Conservation (phyloP, 2,888 invertebrate species). For the Polymixis lichenea region DNA sequence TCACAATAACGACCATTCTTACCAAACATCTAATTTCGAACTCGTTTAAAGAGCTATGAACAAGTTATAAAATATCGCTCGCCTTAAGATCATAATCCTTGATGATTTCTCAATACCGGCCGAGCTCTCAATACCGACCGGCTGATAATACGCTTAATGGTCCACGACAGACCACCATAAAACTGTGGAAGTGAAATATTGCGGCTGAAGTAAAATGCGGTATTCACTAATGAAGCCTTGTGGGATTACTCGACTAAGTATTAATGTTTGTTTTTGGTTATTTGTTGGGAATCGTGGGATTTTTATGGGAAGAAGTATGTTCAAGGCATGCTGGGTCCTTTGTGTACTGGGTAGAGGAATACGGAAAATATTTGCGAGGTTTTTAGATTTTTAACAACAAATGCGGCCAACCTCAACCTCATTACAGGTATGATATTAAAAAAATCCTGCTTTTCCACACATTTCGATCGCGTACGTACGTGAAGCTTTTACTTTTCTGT, state of each 20-base stretch:
- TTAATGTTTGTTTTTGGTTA: conserved; percentile 24
- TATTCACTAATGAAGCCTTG: conserved; percentile 56
- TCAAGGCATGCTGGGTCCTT: conserved; percentile 1
- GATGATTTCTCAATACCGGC: conserved; percentile 61
- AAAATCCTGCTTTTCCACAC: too few species aligned
- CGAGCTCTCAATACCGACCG: background rate
- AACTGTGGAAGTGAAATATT: conserved; percentile 49
- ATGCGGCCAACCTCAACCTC: too few species aligned
- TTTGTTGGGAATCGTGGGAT: conserved; percentile 15
- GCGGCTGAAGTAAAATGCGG: conserved; percentile 29
- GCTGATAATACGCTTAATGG: conserved; percentile 58
- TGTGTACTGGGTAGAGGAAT: background rate
- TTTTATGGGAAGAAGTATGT: conserved; percentile 36
- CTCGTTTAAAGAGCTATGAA: conserved; percentile 40
- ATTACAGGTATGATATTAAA: too few species aligned
- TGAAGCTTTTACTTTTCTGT: too few species aligned
- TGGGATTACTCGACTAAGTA: conserved; percentile 29
- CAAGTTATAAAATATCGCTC: conserved; percentile 46
- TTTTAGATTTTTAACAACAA: background rate
- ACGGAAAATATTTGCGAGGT: conserved; percentile 10
- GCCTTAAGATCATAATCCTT: conserved; percentile 60
- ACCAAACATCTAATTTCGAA: conserved; percentile 31
- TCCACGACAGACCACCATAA: conserved; percentile 47
- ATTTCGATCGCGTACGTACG: too few species aligned
- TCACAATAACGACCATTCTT: background rate